phyloP scores from a whole-genome alignment of 2,797 vertebrate species.

The Megalops cyprinoides region DNA sequence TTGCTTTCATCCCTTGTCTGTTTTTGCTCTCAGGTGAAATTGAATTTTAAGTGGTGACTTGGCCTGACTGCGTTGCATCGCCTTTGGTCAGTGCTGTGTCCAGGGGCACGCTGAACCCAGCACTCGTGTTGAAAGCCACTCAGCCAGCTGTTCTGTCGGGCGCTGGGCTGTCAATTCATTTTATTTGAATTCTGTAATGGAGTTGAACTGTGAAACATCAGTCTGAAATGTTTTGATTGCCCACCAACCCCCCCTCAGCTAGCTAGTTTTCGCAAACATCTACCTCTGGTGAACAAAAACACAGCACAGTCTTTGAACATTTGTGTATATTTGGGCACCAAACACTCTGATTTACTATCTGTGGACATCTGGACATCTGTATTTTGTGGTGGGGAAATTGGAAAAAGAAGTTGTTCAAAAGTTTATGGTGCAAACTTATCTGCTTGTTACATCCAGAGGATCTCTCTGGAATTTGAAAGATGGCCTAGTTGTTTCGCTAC shows the following conservation, averaged over 20 bases:
- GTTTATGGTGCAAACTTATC: no score
- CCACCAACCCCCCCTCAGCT: constrained; percentile 34
- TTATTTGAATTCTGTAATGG: constrained; percentile 49
- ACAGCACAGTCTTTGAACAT: background rate
- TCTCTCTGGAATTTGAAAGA: no score
- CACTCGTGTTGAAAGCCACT: constrained; percentile 39
- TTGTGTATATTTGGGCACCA: background rate
- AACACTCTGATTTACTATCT: background rate
- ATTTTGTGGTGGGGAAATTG: no score
- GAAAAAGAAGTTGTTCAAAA: no score
- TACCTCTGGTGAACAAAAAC: constrained; percentile 17
- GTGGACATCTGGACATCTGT: no score
- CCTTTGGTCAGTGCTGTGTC: constrained; percentile 33
- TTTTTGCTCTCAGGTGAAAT: constrained; percentile 34
- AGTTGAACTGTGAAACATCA: constrained; percentile 52
- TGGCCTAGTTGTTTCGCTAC: no score
- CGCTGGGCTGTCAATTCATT: constrained; percentile 53
- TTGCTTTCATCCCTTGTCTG: background rate
- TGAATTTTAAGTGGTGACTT: constrained; percentile 35
- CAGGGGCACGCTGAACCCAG: background rate
- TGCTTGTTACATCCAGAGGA: no score
- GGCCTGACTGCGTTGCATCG: constrained; percentile 27
- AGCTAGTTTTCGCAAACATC: constrained; percentile 50
- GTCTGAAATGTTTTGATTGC: constrained; percentile 56
- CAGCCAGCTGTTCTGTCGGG: constrained; percentile 34